These are phyloP conservation scores for Limonius californicus DNA, from an alignment of 1,140 invertebrate genomes.

Conservation along the genomic window DNA sequence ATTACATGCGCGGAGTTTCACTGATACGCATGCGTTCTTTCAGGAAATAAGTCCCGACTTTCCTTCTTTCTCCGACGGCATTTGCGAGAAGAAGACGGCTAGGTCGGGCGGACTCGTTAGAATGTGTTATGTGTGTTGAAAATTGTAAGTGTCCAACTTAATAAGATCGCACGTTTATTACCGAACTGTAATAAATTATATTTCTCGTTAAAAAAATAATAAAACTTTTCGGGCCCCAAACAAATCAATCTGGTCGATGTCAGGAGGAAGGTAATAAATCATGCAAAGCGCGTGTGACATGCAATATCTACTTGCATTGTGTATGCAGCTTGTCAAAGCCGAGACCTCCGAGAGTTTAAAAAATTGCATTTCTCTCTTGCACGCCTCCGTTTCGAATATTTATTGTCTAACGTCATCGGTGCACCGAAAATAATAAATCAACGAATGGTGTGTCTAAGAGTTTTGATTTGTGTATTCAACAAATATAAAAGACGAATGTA, in stretches of 20 bases:
- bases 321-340: neutral
- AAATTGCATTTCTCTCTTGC: neutral
- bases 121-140: neutral
- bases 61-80: too few relatives aligned
- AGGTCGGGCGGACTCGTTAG: too few relatives aligned
- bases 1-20: slow-evolving; percentile 5
- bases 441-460: too few relatives aligned
- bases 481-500: too few relatives aligned
- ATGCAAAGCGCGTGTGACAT: too few relatives aligned
- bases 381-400: neutral
- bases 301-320: too few relatives aligned
- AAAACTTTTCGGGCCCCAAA: neutral
- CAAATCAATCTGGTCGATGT: neutral
- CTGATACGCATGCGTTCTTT: slow-evolving; percentile 5
- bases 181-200: neutral
- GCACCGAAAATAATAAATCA: too few relatives aligned
- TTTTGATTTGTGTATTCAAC: too few relatives aligned
- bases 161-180: neutral
- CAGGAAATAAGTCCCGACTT: neutral
- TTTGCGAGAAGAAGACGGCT: too few relatives aligned
- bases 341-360: neutral
- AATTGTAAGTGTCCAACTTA: neutral
- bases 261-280: too few relatives aligned
- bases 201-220: too few relatives aligned
- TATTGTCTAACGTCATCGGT: too few relatives aligned